These are phyloP conservation scores for Apostichopus leukothele DNA, from an alignment of 53 echinoderm and acorn worm genomes.

Conservation along the genomic window DNA sequence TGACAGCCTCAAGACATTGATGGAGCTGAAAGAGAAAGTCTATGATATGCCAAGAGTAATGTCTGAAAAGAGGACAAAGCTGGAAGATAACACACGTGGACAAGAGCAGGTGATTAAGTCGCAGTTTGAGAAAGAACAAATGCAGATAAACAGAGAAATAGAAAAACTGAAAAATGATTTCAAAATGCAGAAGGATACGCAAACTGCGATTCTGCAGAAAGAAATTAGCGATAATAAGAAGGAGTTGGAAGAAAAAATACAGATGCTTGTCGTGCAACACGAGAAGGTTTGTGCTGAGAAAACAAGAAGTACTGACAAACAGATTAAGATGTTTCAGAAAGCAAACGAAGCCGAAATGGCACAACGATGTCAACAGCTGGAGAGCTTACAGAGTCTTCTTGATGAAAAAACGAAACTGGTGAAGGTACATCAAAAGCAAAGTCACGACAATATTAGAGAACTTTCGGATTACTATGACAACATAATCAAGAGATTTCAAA, in stretches of 20 bases:
- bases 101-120: too few species aligned
- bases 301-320: background rate
- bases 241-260: background rate
- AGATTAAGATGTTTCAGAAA: background rate
- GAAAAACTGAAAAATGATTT: too few species aligned
- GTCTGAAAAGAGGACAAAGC: too few species aligned
- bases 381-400: background rate
- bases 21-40: too few species aligned
- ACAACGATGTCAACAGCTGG: background rate
- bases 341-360: too few species aligned
- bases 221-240: background rate
- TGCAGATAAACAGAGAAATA: too few species aligned
- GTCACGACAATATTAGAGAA: background rate
- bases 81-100: too few species aligned
- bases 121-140: too few species aligned
- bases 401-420: background rate
- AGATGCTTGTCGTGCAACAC: background rate
- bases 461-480: background rate
- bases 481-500: conserved; percentile 4
- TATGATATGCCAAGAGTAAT: too few species aligned
- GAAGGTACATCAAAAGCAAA: background rate
- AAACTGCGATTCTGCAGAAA: too few species aligned
- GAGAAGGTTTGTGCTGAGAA: background rate
- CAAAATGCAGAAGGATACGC: too few species aligned
- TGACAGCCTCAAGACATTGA: too few species aligned